phyloP scores from a whole-genome alignment of 2,113 vertebrate genomes.

The Bubalus kerabau region DNA sequence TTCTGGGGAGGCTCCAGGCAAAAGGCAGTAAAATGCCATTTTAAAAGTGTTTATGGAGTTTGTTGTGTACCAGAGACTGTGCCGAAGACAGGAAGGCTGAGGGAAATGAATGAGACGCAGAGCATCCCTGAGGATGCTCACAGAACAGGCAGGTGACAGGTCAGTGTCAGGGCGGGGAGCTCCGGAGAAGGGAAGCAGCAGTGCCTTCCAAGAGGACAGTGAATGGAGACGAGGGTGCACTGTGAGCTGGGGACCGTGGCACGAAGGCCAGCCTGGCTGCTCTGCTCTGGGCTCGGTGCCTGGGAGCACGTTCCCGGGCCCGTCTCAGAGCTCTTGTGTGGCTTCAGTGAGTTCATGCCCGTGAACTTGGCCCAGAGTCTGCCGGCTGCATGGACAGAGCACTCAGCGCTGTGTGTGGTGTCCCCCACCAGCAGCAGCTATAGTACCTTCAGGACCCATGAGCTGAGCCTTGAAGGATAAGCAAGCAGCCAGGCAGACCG shows the following conservation, averaged over 20 bases:
- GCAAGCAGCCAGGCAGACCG: not conserved
- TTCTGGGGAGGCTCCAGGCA: not conserved
- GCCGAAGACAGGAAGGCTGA: not conserved
- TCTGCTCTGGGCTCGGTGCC: no score
- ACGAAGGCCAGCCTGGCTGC: not conserved
- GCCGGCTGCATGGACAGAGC: rapidly evolving
- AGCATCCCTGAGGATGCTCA: not conserved
- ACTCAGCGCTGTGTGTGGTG: rapidly evolving
- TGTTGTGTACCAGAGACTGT: not conserved
- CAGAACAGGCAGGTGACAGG: rapidly evolving
- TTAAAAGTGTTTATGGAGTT: not conserved
- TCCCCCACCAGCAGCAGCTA: not conserved
- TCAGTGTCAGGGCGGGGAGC: rapidly evolving
- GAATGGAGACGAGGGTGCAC: rapidly evolving
- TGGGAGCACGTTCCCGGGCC: rapidly evolving
- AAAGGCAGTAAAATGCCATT: not conserved
- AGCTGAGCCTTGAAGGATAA: not conserved
- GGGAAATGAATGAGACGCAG: not conserved
- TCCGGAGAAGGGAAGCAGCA: no score
- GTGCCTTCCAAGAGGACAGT: not conserved
- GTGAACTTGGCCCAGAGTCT: no score
- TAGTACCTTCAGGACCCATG: not conserved
- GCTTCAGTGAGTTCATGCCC: not conserved
- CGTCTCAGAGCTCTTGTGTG: rapidly evolving
- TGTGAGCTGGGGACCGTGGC: rapidly evolving